phyloP scores from a whole-genome alignment of 2,113 vertebrate species.

The Typhlomys cinereus region DNA sequence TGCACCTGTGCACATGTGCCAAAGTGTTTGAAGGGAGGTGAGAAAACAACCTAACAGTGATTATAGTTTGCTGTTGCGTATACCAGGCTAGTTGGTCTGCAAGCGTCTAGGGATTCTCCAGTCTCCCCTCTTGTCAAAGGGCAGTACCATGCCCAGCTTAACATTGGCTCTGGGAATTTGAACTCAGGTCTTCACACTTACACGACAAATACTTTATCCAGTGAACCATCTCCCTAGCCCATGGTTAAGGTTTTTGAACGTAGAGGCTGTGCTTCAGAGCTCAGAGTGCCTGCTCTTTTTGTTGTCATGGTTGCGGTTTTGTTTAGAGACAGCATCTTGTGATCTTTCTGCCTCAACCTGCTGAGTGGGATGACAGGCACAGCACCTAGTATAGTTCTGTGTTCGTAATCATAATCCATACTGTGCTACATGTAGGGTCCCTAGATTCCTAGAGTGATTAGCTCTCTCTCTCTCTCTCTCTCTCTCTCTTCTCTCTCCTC shows the following conservation, averaged over 20 bases:
- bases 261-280: not conserved
- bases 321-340: no score
- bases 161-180: not conserved
- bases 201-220: not conserved
- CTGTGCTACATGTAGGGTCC: not conserved
- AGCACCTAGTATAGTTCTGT: not conserved
- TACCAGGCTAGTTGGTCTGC: no score
- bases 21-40: no score
- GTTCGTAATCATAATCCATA: not conserved
- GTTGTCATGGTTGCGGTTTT: no score
- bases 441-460: not conserved
- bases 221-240: not conserved
- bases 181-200: not conserved
- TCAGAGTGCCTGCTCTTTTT: not conserved
- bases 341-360: not conserved
- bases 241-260: no score
- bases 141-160: no score
- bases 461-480: not conserved
- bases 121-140: no score
- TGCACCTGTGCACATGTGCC: no score
- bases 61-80: no score
- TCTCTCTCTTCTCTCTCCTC: no score
- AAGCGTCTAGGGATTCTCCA: no score
- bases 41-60: no score
- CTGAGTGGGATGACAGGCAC: not conserved